Evolutionary conservation across 2,888 invertebrate genomes (phyloP).

Genomic region (Phengaris arion): DNA sequence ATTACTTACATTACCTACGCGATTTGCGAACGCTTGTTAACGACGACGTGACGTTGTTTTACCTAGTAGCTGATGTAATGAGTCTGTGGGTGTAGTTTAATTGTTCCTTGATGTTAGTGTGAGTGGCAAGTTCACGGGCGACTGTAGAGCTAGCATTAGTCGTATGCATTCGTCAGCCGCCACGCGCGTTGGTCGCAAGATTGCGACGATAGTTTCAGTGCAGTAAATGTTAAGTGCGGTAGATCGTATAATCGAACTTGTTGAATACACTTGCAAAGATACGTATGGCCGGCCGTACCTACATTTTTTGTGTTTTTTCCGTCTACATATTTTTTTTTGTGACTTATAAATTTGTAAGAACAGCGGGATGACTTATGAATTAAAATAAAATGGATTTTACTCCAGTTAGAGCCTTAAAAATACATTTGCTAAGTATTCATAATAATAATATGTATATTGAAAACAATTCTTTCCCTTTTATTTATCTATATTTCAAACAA

Average conservation of each 20-base stretch:
- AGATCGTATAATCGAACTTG: background rate
- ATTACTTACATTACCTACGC: constrained; percentile 17
- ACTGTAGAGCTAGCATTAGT: background rate
- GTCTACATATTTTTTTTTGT: background rate
- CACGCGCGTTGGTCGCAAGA: background rate
- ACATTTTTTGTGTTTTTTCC: no score
- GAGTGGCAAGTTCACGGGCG: constrained; percentile 23
- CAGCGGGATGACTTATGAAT: background rate
- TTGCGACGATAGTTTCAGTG: background rate
- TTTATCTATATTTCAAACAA: background rate
- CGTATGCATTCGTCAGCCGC: background rate
- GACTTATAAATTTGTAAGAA: background rate
- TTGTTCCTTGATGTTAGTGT: constrained; percentile 12
- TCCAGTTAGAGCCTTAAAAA: background rate
- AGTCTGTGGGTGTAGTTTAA: constrained; percentile 19
- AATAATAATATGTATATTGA: background rate
- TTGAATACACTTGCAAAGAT: background rate
- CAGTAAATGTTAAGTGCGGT: background rate
- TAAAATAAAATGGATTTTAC: no score
- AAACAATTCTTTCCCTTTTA: background rate
- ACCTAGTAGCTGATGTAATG: background rate
- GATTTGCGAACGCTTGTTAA: constrained; percentile 16
- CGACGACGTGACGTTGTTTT: background rate
- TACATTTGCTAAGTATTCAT: background rate
- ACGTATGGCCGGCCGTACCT: background rate